Conservation (phyloP, 2,113 vertebrate genomes). For the Manacus vitellinus region DNA sequence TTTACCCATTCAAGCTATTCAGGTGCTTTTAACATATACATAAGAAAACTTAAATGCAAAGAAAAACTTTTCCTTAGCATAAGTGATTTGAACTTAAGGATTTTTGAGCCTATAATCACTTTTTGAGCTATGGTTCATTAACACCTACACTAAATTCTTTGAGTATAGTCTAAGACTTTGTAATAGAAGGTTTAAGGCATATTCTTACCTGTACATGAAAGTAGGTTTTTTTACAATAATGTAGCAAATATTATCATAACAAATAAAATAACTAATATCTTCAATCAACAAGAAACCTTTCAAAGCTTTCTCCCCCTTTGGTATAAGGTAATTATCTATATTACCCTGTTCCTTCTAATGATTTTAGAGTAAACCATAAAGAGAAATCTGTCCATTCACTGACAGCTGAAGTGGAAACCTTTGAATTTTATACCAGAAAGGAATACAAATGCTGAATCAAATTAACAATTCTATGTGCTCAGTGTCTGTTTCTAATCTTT, state of each 20-base stretch:
- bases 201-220: neutral
- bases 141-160: neutral
- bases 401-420: slow-evolving; percentile 27
- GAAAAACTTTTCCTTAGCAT: neutral
- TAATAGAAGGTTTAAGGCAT: neutral
- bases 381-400: slow-evolving; percentile 16
- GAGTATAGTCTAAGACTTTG: neutral
- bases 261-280: neutral
- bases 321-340: neutral
- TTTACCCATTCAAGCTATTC: neutral
- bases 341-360: slow-evolving; percentile 2
- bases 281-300: neutral
- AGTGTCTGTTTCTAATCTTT: slow-evolving; percentile 71
- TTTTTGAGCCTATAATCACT: neutral
- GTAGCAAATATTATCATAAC: neutral
- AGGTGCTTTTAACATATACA: neutral
- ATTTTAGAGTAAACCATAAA: slow-evolving; percentile 20
- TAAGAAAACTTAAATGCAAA: neutral
- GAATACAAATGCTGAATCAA: slow-evolving; percentile 64
- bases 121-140: neutral
- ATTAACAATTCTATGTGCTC: slow-evolving; percentile 58
- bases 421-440: slow-evolving; percentile 53
- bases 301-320: neutral
- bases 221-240: neutral
- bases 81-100: neutral